A percentile compares a stretch with the other conserved stretches of the same genome.
Evolutionary conservation across 2,113 vertebrate species (phyloP).

Genomic region (Vicugna pacos): DNA sequence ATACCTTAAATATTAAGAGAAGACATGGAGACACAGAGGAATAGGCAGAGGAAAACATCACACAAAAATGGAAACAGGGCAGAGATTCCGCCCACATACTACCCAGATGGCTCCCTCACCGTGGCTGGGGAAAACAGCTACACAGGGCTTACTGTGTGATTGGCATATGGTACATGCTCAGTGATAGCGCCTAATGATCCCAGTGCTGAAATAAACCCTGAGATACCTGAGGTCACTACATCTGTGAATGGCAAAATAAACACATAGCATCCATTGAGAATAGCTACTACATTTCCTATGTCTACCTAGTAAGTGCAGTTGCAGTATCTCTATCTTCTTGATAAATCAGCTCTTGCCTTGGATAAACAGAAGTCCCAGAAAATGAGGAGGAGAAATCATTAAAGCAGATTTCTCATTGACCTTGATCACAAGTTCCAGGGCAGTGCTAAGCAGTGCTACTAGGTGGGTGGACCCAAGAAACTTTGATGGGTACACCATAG

Average conservation of each 20-base stretch:
- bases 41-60: neutral
- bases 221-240: neutral
- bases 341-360: constrained; percentile 19
- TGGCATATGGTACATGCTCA: too few relatives aligned
- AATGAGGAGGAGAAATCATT: neutral
- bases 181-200: neutral
- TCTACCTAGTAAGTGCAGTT: neutral
- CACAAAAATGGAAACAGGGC: neutral
- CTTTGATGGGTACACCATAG: neutral
- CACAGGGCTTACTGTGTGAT: neutral
- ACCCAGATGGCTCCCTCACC: neutral
- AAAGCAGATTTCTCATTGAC: neutral
- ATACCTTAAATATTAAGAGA: neutral
- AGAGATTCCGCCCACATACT: neutral
- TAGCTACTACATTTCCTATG: neutral
- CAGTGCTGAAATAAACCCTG: neutral
- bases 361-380: neutral
- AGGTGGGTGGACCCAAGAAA: neutral
- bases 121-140: neutral
- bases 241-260: constrained; percentile 18
- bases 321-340: neutral
- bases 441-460: neutral
- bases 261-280: neutral
- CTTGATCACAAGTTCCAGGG: neutral
- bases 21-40: neutral